These are phyloP conservation scores for Acinonyx jubatus DNA, from an alignment of 2,113 vertebrate species.

Conservation along the genomic window DNA sequence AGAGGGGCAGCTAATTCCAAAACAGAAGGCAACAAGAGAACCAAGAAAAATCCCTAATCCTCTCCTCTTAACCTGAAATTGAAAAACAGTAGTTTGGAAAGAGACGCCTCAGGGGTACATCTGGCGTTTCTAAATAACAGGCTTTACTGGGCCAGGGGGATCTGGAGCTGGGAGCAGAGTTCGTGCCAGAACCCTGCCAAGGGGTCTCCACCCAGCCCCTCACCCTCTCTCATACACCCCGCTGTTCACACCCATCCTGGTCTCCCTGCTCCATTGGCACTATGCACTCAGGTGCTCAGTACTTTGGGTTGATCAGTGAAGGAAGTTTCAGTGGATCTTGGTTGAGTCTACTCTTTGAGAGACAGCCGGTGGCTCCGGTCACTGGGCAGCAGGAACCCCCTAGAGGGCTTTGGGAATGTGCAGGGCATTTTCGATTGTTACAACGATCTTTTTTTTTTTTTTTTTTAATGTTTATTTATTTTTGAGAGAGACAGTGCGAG, in stretches of 20 bases:
- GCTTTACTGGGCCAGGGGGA: background rate
- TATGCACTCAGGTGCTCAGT: background rate
- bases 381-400: background rate
- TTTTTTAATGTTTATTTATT: too few species aligned
- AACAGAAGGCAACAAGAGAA: background rate
- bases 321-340: background rate
- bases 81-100: background rate
- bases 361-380: background rate
- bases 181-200: background rate
- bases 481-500: too few species aligned
- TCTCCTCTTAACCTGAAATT: background rate
- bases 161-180: background rate
- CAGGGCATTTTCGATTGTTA: background rate
- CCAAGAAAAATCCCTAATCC: background rate
- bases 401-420: background rate
- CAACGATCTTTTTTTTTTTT: background rate
- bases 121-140: background rate
- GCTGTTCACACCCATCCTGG: accelerated
- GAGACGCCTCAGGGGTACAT: background rate
- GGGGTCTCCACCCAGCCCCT: too few species aligned
- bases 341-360: background rate
- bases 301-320: background rate
- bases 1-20: background rate
- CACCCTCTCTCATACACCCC: accelerated
- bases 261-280: background rate